Base-by-base conservation (phyloP, 2,797 vertebrate genomes). In the Falco columbarius region DNA sequence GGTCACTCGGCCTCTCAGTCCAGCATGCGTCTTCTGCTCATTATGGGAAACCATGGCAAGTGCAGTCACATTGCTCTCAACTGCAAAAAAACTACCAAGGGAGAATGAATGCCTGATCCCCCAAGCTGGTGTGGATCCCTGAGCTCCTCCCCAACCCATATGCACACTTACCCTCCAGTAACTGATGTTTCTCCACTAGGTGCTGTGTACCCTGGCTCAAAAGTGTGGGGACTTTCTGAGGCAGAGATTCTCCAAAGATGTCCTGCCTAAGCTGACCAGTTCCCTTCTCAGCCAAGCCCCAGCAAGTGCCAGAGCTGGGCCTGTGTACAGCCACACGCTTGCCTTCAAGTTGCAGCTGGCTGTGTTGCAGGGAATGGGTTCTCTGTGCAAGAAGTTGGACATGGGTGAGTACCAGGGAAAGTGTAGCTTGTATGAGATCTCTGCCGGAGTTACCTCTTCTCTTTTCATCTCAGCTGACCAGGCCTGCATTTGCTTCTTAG, bases 311-410 rank as follows among this genome's bases (percentile, higher is more conserved):
- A 98, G 98, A 34, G 98, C 99, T 0, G 98, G 99, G n/a, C 98
- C 99, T 0, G 86, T 99, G 83, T 99, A 99, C 98, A 97, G 86
- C 36, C 99, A 99, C 98, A 99, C 98, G 0, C 95, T 99, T 79
- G 98, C 99, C 95, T 99, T 99, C 98, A 99, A 99, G 96, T 93
- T 99, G 86, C 99, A 99, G 97, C 97, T 99, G 90, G 98, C 98
- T 1, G 98, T 99, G 34, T 96, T 99, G 91, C 98, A 99, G 97
- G 99, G 99, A 7, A 98, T 99, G 83, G 99, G 99, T 10, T 97
- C 98, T 1, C 98, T 99, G 55, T 99, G 99, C 18, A 96, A 98
- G 91, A 98, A 95, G 32, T 95, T 99, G 92, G 98, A 99, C 90
- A 97, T 99, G 67, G 98, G 99, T 99, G 97, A 97, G 99, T 97